Evolutionary conservation across 2,113 vertebrate species (phyloP).

Genomic region (Sinosuthora webbiana): DNA sequence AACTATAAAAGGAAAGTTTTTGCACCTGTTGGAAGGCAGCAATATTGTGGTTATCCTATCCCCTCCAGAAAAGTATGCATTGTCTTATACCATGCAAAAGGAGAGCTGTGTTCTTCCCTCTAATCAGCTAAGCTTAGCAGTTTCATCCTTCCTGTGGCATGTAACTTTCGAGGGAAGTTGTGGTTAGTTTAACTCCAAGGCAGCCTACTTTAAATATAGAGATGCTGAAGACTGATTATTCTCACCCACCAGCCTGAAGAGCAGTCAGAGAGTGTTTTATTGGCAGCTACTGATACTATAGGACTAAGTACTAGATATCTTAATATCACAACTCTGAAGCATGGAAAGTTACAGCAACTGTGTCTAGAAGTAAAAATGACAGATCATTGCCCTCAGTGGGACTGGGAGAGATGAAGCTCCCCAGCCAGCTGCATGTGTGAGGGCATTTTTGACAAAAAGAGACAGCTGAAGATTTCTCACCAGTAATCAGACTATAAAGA

Average conservation of each 20-base stretch:
- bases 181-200: not conserved
- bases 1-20: conserved; percentile 35
- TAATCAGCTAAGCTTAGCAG: conserved; percentile 40
- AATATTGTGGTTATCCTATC: conserved; percentile 29
- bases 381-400: not conserved
- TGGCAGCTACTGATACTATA: not conserved
- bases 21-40: conserved; percentile 46
- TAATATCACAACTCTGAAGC: not conserved
- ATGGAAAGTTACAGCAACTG: not conserved
- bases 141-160: conserved; percentile 55
- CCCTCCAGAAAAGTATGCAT: not conserved
- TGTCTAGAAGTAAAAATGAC: not conserved
- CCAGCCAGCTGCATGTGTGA: not conserved
- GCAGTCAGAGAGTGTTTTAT: not conserved
- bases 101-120: conserved; percentile 1
- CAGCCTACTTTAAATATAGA: conserved; percentile 53
- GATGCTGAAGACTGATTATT: conserved; percentile 43
- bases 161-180: conserved; percentile 60
- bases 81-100: not conserved
- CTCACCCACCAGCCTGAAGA: not conserved
- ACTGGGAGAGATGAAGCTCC: not conserved
- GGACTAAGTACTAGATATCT: not conserved
- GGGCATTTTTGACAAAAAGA: not conserved
- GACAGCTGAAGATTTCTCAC: not conserved
- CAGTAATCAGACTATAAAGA: not conserved